phyloP scores from a whole-genome alignment of 2,113 vertebrate species.

The Gadus chalcogrammus region DNA sequence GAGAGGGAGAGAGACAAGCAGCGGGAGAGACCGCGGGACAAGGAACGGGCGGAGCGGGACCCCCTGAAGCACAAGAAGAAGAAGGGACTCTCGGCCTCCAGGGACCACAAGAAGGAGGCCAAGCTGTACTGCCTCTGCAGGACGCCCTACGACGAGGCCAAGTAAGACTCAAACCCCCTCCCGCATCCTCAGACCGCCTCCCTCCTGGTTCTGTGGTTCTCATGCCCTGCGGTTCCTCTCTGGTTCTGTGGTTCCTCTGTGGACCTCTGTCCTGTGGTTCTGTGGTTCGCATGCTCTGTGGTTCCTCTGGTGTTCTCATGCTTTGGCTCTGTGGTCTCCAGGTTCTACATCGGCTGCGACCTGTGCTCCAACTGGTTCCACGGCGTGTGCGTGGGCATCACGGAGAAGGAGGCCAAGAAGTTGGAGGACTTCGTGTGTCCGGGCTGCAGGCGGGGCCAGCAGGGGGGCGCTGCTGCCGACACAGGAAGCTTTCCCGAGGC shows the following conservation, averaged over 20 bases:
- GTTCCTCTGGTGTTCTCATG: no score
- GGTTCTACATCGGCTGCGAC: conserved; percentile 99
- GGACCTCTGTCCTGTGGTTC: no score
- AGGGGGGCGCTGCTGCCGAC: conserved; percentile 73
- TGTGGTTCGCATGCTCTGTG: no score
- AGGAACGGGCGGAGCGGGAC: conserved; percentile 56
- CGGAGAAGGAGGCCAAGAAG: conserved; percentile 99
- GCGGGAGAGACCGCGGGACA: conserved; percentile 52
- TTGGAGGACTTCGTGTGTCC: conserved; percentile 99
- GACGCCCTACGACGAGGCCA: conserved; percentile 96
- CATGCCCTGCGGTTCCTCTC: no score
- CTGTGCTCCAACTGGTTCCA: conserved; percentile 99
- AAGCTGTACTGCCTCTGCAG: conserved; percentile 99
- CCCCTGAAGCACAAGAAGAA: conserved; percentile 91
- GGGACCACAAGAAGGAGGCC: conserved; percentile 96
- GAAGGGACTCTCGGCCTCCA: conserved; percentile 96
- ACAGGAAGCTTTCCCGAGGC: no score
- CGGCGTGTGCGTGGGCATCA: conserved; percentile 97
- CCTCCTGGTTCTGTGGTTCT: no score
- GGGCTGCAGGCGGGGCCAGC: conserved; percentile 96
- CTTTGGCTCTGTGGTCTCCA: conserved; percentile 53
- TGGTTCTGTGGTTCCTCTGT: no score
- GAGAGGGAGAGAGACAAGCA: conserved; percentile 43
- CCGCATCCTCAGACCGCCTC: no score
- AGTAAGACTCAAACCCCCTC: conserved; percentile 70